Evolutionary conservation across 1,140 invertebrate species (phyloP).

Genomic region (Epicauta chinensis): DNA sequence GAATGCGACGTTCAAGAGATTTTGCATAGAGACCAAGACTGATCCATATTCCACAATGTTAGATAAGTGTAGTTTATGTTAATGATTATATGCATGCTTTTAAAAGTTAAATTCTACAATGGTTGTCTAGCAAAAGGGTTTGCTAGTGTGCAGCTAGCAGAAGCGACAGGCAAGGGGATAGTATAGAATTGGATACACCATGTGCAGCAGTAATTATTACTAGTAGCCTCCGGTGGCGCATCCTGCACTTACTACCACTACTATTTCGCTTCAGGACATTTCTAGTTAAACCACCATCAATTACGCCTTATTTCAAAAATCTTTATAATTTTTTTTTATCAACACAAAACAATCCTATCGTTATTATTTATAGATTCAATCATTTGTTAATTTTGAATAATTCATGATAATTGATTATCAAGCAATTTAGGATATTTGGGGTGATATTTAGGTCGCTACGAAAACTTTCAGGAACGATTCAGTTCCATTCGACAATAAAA

Average conservation of each 20-base stretch:
- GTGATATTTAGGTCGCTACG: no score
- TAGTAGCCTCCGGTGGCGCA: conserved; percentile 37
- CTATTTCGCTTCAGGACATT: conserved; percentile 27
- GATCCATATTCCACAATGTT: conserved; percentile 32
- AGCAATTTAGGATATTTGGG: no score
- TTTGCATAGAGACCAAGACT: conserved; percentile 31
- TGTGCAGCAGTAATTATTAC: conserved; percentile 40
- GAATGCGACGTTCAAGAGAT: background rate
- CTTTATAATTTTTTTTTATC: no score
- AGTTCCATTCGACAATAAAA: conserved; percentile 34
- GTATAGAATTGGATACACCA: conserved; percentile 37
- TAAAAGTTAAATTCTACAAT: conserved; percentile 33
- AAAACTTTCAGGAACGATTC: conserved; percentile 14
- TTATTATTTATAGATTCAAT: no score
- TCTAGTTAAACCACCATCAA: background rate
- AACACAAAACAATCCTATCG: no score
- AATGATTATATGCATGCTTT: conserved; percentile 42
- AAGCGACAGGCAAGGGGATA: conserved; percentile 24
- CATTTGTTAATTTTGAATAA: no score
- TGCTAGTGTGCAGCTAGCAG: background rate
- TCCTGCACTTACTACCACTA: conserved; percentile 24
- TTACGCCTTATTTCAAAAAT: no score
- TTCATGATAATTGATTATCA: no score
- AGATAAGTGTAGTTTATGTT: conserved; percentile 39
- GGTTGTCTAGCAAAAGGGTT: conserved; percentile 5